Conservation (phyloP, 2,888 invertebrate genomes). For the Therioaphis trifolii region DNA sequence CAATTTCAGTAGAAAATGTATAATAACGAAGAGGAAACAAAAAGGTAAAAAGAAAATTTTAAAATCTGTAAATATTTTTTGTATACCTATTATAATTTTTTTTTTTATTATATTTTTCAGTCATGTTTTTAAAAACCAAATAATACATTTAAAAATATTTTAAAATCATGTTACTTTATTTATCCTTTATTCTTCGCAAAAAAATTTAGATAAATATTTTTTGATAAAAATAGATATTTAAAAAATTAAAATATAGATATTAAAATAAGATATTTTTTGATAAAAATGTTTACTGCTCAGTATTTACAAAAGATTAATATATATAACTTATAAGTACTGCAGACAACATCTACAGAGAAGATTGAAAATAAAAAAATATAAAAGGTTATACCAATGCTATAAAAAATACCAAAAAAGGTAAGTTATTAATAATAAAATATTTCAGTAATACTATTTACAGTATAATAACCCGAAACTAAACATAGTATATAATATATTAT, state of each 20-base stretch:
- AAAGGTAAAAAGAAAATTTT: constrained; percentile 9
- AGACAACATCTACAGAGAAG: constrained; percentile 6
- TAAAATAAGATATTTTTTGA: background rate
- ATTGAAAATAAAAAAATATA: constrained; percentile 4
- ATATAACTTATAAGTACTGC: too few relatives aligned
- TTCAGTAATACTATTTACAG: background rate
- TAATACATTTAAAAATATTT: constrained; percentile 30
- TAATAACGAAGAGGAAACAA: constrained; percentile 20
- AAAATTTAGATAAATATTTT: constrained; percentile 9
- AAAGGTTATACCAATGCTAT: background rate
- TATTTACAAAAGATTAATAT: constrained; percentile 12
- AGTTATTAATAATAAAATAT: constrained; percentile 22
- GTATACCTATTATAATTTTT: background rate
- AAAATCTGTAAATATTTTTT: constrained; percentile 23
- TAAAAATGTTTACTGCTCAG: constrained; percentile 16
- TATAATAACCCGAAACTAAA: constrained; percentile 25
- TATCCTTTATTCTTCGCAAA: constrained; percentile 26
- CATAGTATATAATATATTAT: constrained; percentile 12
- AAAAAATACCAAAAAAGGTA: constrained; percentile 16
- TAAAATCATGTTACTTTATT: constrained; percentile 34
- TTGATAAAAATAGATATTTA: constrained; percentile 10
- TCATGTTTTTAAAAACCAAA: constrained; percentile 26
- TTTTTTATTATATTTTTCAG: constrained; percentile 22
- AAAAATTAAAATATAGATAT: too few relatives aligned
- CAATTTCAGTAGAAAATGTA: background rate